Evolutionary conservation across 2,797 vertebrate species (phyloP).

Genomic region (Gallirallus australis): DNA sequence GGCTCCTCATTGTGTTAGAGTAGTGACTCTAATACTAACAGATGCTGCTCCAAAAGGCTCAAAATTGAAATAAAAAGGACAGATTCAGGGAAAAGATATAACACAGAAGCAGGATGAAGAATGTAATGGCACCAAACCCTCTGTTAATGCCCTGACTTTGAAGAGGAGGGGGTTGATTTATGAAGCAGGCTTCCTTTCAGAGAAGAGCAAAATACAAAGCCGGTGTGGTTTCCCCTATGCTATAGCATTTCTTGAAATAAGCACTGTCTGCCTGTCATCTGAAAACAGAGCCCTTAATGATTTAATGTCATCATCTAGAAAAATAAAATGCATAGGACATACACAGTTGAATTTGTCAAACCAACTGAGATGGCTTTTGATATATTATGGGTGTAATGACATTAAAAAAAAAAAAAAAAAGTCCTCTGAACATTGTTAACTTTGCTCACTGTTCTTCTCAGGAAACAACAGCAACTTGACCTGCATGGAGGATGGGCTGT

Average conservation of each 20-base stretch:
- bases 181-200: constrained; percentile 39
- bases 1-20: constrained; percentile 58
- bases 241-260: constrained; percentile 54
- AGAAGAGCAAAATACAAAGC: constrained; percentile 48
- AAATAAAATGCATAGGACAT: neutral
- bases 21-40: constrained; percentile 64
- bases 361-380: neutral
- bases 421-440: neutral
- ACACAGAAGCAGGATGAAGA: constrained; percentile 27
- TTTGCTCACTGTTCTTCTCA: constrained; percentile 55
- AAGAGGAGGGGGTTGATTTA: constrained; percentile 27
- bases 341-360: neutral
- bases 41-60: constrained; percentile 58
- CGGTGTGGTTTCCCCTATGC: constrained; percentile 4
- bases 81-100: constrained; percentile 8
- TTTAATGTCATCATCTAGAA: neutral
- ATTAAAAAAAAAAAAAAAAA: neutral
- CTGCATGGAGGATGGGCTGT: constrained; percentile 95
- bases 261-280: constrained; percentile 4
- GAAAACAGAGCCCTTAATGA: constrained; percentile 23
- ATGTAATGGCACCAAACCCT: constrained; percentile 29
- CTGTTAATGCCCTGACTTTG: constrained; percentile 28
- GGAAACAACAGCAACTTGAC: constrained; percentile 93
- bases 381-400: neutral
- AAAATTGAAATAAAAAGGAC: constrained; percentile 37